Evolutionary conservation across 1,140 invertebrate species (phyloP).

Genomic region (Conus betulinus): DNA sequence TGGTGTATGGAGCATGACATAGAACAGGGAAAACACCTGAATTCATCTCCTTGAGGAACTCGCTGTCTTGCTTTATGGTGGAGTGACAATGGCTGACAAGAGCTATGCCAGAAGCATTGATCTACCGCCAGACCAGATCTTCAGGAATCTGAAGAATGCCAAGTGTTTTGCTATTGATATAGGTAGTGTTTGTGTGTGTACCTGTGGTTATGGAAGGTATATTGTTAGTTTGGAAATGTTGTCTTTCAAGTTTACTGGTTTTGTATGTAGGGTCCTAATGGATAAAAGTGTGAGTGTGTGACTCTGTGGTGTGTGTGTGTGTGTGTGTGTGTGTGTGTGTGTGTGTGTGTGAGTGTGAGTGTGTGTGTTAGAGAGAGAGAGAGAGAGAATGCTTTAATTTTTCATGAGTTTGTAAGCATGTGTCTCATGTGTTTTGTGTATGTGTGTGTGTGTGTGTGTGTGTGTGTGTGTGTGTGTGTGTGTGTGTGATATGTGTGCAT

Average conservation of each 20-base stretch:
- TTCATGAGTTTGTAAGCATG: too few relatives aligned
- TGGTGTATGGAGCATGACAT: neutral
- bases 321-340: constrained; percentile 10
- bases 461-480: too few relatives aligned
- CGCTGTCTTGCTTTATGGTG: neutral
- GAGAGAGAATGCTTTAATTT: too few relatives aligned
- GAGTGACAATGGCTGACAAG: constrained; percentile 49
- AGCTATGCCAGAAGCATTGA: constrained; percentile 70
- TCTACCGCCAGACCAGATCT: constrained; percentile 78
- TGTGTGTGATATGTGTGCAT: too few relatives aligned
- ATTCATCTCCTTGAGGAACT: neutral
- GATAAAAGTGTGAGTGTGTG: too few relatives aligned
- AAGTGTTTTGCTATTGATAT: constrained; percentile 86
- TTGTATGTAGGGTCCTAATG: neutral
- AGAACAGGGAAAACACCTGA: neutral
- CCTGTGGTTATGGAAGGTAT: neutral
- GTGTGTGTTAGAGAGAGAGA: neutral
- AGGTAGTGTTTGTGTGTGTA: constrained; percentile 75
- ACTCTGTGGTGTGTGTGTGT: neutral
- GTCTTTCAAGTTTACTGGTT: neutral
- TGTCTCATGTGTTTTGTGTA: too few relatives aligned
- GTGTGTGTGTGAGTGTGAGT: neutral
- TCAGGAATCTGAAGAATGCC: constrained; percentile 84
- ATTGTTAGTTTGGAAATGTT: neutral
- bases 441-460: too few relatives aligned